Evolutionary conservation across 2,797 vertebrate genomes (phyloP).

Genomic region (Diceros bicornis): DNA sequence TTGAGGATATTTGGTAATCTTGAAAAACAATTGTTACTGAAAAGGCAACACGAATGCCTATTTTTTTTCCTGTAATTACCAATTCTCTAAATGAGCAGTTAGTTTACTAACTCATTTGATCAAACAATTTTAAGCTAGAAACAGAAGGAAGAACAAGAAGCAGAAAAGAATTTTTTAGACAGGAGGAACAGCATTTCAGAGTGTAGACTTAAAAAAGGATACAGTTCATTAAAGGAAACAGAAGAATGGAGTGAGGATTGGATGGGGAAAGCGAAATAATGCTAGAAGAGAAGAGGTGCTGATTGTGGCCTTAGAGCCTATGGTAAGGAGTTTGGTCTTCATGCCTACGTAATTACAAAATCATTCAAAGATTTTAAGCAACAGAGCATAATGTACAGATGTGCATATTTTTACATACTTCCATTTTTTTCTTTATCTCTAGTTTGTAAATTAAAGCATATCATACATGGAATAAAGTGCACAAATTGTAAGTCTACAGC

Average conservation of each 20-base stretch:
- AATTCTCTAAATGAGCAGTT: not conserved
- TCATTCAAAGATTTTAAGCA: not conserved
- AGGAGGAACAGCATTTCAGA: not conserved
- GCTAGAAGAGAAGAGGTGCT: not conserved
- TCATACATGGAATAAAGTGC: not conserved
- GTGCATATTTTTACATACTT: not conserved
- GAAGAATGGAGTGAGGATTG: not conserved
- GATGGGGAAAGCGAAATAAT: not conserved
- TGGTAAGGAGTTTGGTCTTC: not conserved
- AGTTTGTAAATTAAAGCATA: not conserved
- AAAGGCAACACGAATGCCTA: not conserved
- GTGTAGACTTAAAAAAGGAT: not conserved
- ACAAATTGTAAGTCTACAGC: not conserved
- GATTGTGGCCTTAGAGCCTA: not conserved
- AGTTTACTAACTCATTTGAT: not conserved
- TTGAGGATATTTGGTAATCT: not conserved
- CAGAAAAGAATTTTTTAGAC: not conserved
- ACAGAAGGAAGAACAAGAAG: not conserved
- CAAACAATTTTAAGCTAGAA: not conserved
- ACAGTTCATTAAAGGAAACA: not conserved
- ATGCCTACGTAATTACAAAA: not conserved
- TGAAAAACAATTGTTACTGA: not conserved
- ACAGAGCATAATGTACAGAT: not conserved
- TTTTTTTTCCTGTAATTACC: not conserved
- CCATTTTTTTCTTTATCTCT: not conserved